phyloP scores from a whole-genome alignment of 2,888 invertebrate genomes.

The Euspilapteryx auroguttella region DNA sequence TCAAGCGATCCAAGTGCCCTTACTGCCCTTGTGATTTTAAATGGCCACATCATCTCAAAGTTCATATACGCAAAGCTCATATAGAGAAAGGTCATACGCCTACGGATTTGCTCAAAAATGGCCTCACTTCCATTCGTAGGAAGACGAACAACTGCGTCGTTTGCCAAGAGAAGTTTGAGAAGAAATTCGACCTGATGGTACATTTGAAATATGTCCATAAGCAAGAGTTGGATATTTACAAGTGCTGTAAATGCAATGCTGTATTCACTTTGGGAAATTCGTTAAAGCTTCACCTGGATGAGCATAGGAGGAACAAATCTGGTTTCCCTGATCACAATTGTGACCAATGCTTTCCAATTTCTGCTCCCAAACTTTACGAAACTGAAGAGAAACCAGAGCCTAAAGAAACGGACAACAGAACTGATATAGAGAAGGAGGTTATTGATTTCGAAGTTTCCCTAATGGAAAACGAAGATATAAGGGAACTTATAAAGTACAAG shows the following conservation, averaged over 20 bases:
- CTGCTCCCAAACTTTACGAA: background rate
- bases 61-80: conserved; percentile 3
- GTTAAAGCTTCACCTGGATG: conserved; percentile 1
- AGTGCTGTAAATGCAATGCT: conserved; percentile 1
- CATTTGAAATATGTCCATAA: conserved; percentile 2
- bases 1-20: conserved; percentile 2
- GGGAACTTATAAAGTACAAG: conserved; percentile 1
- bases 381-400: background rate
- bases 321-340: conserved; percentile 1
- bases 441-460: conserved; percentile 2
- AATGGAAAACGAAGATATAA: conserved; percentile 3
- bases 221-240: conserved; percentile 3
- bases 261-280: conserved; percentile 2
- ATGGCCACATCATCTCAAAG: conserved; percentile 4
- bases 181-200: conserved; percentile 3
- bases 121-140: background rate
- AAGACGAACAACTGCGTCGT: conserved; percentile 3
- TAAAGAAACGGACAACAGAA: background rate
- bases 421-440: conserved; percentile 3
- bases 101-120: conserved; percentile 1
- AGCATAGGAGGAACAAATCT: conserved; percentile 1
- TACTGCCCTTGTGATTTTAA: conserved; percentile 3
- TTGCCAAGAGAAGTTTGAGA: conserved; percentile 2
- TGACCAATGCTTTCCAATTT: conserved; percentile 3
- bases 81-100: background rate